phyloP scores from a whole-genome alignment of 1,140 invertebrate genomes.

The Notospermus geniculatus region DNA sequence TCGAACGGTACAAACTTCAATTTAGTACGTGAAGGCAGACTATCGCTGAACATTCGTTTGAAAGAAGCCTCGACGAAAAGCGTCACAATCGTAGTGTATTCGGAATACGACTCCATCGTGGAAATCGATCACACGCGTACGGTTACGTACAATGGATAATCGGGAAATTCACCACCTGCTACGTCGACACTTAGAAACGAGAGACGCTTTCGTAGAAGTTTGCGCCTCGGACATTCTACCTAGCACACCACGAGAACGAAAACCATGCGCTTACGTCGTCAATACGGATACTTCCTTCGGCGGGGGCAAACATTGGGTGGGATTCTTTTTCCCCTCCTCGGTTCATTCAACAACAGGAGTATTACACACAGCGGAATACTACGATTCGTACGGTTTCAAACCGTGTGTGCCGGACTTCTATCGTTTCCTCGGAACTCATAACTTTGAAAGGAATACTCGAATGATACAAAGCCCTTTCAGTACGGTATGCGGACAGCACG shows the following conservation, averaged over 20 bases:
- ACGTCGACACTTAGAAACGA: background rate
- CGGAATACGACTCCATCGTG: background rate
- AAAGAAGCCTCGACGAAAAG: background rate
- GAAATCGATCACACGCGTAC: background rate
- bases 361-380: background rate
- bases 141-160: background rate
- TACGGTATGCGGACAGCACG: background rate
- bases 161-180: background rate
- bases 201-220: background rate
- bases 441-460: background rate
- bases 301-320: background rate
- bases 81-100: background rate
- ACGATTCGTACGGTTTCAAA: background rate
- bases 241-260: background rate
- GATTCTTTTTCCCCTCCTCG: background rate
- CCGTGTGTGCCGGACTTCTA: background rate
- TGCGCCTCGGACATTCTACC: background rate
- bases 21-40: background rate
- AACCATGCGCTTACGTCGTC: background rate
- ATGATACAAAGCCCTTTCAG: background rate
- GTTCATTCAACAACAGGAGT: no score
- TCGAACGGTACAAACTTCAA: background rate
- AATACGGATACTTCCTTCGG: background rate
- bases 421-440: background rate
- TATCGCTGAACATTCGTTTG: background rate